A percentile compares a stretch with the other conserved stretches of the same genome.
Evolutionary conservation across 2,113 vertebrate genomes (phyloP).

Genomic region (Todiramphus chloris): DNA sequence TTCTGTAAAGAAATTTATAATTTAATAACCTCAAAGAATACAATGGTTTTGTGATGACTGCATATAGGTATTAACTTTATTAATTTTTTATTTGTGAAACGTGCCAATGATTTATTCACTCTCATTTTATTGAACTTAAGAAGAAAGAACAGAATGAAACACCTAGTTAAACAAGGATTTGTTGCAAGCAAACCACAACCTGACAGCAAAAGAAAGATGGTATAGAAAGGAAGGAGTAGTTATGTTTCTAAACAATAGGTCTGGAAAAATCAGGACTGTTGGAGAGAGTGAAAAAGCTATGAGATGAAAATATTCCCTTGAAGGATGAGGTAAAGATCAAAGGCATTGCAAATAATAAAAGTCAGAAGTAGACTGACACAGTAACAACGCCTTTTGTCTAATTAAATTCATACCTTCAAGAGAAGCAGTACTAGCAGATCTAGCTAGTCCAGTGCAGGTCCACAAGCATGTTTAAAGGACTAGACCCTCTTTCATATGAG

Average conservation of each 20-base stretch:
- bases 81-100: neutral
- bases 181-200: neutral
- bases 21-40: neutral
- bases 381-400: neutral
- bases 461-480: neutral
- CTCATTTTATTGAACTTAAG: neutral
- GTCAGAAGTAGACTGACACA: neutral
- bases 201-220: neutral
- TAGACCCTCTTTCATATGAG: neutral
- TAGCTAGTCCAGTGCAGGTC: neutral
- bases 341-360: neutral
- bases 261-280: neutral
- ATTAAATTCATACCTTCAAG: neutral
- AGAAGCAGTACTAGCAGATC: neutral
- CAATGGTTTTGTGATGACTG: neutral
- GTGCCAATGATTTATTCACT: neutral
- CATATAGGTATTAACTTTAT: neutral
- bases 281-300: neutral
- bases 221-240: neutral
- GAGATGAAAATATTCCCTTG: neutral
- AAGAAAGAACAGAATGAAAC: neutral
- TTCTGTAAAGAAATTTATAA: neutral
- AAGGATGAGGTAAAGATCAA: neutral
- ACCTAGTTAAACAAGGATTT: neutral
- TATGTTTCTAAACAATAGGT: neutral